Evolutionary conservation across 2,888 invertebrate species (phyloP).

Genomic region (Phortica magna): DNA sequence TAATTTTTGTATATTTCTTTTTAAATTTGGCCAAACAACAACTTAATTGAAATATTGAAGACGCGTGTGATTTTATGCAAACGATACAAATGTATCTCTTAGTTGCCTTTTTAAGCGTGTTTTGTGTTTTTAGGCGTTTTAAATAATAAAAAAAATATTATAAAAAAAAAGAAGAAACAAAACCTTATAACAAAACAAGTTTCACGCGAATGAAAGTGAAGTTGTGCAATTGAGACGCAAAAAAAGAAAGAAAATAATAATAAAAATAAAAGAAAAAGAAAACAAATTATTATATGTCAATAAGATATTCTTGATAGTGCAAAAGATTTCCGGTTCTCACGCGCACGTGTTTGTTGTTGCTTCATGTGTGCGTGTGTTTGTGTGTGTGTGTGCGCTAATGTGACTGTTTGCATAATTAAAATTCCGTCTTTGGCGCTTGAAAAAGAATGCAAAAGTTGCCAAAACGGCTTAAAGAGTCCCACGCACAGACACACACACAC

Average conservation of each 20-base stretch:
- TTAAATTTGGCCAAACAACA: too few species aligned
- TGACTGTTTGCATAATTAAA: conserved; percentile 41
- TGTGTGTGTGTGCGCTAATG: not conserved
- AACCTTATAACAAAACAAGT: not conserved
- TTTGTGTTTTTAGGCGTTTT: too few species aligned
- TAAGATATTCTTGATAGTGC: not conserved
- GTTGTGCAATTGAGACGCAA: not conserved
- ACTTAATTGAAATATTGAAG: not conserved
- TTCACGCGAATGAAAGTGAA: conserved; percentile 21
- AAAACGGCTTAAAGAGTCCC: conserved; percentile 35
- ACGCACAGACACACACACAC: conserved; percentile 26
- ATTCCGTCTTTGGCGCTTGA: conserved; percentile 45
- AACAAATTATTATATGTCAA: not conserved
- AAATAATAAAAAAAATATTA: not conserved
- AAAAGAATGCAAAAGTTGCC: conserved; percentile 46
- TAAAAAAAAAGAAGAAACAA: not conserved
- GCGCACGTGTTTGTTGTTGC: not conserved
- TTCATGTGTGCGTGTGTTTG: too few species aligned
- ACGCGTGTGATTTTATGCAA: not conserved
- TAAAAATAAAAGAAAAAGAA: not conserved
- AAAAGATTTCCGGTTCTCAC: conserved; percentile 58
- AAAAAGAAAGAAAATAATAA: not conserved
- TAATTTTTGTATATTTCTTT: not conserved
- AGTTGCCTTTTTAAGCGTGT: too few species aligned
- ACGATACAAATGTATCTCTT: too few species aligned